Evolutionary conservation across 2,888 invertebrate genomes (phyloP).

Genomic region (Rapana venosa): DNA sequence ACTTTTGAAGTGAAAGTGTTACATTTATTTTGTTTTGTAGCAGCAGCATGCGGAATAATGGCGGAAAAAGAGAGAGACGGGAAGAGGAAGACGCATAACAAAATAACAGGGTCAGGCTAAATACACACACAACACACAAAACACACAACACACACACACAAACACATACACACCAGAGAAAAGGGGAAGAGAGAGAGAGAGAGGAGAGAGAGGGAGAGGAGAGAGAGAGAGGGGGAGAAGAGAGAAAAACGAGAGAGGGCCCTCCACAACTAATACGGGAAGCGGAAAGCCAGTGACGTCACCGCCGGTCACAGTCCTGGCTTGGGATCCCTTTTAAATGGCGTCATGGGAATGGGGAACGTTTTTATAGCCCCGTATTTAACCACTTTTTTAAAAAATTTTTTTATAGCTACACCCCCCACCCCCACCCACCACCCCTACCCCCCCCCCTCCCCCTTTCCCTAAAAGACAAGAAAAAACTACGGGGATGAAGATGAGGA

Average conservation of each 20-base stretch:
- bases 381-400: slow-evolving; percentile 23
- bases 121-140: too few species aligned
- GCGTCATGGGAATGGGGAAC: neutral
- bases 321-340: neutral
- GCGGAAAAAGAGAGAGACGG: too few species aligned
- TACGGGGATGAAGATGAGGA: too few species aligned
- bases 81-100: too few species aligned
- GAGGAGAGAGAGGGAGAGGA: neutral
- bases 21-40: too few species aligned
- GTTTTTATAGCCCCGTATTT: slow-evolving; percentile 11
- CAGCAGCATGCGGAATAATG: too few species aligned
- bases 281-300: neutral
- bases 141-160: too few species aligned
- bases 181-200: neutral
- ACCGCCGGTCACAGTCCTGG: neutral
- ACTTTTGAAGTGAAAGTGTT: too few species aligned
- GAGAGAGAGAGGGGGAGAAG: neutral
- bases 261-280: neutral
- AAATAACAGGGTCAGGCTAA: too few species aligned
- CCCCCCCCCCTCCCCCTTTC: neutral
- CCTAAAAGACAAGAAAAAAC: too few species aligned
- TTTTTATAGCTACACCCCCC: neutral
- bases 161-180: neutral
- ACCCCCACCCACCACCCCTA: neutral
- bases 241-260: neutral